Base-by-base conservation (phyloP, 2,113 vertebrate species). In the human region DNA sequence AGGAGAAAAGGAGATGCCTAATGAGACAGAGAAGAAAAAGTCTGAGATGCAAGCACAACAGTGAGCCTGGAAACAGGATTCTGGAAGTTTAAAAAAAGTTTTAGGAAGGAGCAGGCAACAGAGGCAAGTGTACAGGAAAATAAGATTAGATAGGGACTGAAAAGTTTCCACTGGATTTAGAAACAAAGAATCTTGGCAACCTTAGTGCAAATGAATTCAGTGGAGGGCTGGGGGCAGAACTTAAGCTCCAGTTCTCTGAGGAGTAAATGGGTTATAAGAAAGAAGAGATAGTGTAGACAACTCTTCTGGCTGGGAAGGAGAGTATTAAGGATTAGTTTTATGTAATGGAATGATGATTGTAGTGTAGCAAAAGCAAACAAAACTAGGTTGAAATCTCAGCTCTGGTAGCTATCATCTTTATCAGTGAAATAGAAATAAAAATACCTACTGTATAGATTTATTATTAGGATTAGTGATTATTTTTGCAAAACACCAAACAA, bases 201-300 rank as follows among this genome's bases (percentile, higher is more conserved):
- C 0, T 82, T 76, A n/a, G n/a, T 84, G 38, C 45, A 84, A 93
- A 96, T 64, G 27, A 84, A 96, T 90, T 85, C 18, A 27, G n/a
- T 18, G 18, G 32, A 78, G 12, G 25, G 32, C 25, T 27, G 32
- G 8, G 18, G 55, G 30, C 27, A 87, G 40, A 83, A 93, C 6
- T 16, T 82, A n/a, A 16, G 17, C 25, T 88, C 10, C 13, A 17
- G 14, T 12, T 17, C 17, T 80, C 50, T 80, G n/a, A 94, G 80
- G 17, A 80, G 25, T 32, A 18, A 91, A 61, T n/a, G 13, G 16
- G 17, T 48, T 13, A 23, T 14, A 43, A 92, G 11, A 66, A 93
- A 87, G 22, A 30, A 4, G n/a, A 80, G 16, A 57, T 32, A n/a
- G 6, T 61, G 3, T 45, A 59, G 76, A 88, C 13, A 48, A 40